Base-by-base conservation (phyloP, 2,888 invertebrate species). In the Creontiades dilutus region DNA sequence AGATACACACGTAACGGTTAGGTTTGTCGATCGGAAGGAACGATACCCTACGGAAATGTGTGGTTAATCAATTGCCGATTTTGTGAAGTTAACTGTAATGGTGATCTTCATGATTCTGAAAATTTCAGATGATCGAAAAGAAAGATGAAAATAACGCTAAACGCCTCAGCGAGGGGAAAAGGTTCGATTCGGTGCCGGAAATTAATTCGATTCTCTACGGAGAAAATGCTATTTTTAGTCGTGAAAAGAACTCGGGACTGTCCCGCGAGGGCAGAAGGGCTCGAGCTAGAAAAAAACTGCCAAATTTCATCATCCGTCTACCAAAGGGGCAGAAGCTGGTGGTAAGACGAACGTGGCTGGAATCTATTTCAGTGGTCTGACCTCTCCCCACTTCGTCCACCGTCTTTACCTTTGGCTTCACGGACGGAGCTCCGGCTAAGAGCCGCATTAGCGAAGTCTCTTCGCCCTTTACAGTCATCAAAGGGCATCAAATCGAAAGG, bases 401-500 rank as follows among this genome's bases (percentile, higher is more conserved):
- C 75, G 12, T 16, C 19, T 28, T 81, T 46, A 37, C 37, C 37
- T 81, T 47, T 19, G 14, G 47, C 46, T 16, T 81, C 46, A 81
- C 37, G 46, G 37, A 37, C 47, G n/a, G 28, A n/a, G 80, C 28
- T 11, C 12, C 14, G 0, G n/a, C 57, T 37, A 37, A 57, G 57
- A 57, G 57, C 57, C n/a, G 19, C n/a, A 57, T 57, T 57, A 57
- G 57, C 57, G n/a, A 37, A 48, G 52, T 57, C 57, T 57, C 57
- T 57, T n/a, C n/a, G 16, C 7, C n/a, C n/a, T n/a, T n/a, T n/a
- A 37, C n/a, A 57, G 19, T 81, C 80, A 47, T 81, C 80, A 81
- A 81, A 81, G 80, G 80, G 80, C 80, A 81, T 81, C 80, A 81
- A 81, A 81, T 81, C 57, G 57, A 57, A 57, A n/a, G 57, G 57